A percentile compares a stretch with the other conserved stretches of the same genome.
phyloP scores from a whole-genome alignment of 2,888 invertebrate species.

The Drosophila vallismaia region DNA sequence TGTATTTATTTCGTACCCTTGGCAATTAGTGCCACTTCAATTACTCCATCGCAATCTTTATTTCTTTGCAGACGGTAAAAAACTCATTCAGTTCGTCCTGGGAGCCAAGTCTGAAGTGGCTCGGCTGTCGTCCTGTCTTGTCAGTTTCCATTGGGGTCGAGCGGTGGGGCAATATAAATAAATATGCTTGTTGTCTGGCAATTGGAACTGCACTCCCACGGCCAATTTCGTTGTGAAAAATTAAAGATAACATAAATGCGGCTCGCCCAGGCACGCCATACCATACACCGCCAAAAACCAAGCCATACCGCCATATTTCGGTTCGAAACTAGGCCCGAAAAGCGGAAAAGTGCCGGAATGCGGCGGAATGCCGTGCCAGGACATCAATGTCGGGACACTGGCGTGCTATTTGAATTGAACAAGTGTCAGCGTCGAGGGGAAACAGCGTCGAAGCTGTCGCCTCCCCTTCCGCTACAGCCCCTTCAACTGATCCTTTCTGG shows the following conservation, averaged over 20 bases:
- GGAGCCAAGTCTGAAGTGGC: conserved; percentile 15
- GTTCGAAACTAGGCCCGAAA: conserved; percentile 29
- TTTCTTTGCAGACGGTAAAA: neutral
- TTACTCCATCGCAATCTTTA: conserved; percentile 1
- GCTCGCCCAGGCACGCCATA: conserved; percentile 56
- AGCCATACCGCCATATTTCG: neutral
- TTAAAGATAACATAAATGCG: conserved; percentile 79
- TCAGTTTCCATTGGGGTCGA: conserved; percentile 39
- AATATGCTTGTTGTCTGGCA: conserved; percentile 70
- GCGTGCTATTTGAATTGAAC: conserved; percentile 79
- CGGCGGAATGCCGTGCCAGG: conserved; percentile 72
- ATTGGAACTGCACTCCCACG: conserved; percentile 74
- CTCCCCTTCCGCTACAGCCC: conserved; percentile 8
- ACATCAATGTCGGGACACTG: conserved; percentile 72
- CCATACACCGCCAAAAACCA: conserved; percentile 9
- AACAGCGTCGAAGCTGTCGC: conserved; percentile 51
- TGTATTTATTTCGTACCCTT: neutral
- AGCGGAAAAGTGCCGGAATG: conserved; percentile 24
- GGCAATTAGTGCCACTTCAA: neutral
- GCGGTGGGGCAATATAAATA: conserved; percentile 56
- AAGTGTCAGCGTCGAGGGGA: conserved; percentile 77
- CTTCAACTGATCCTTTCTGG: conserved; percentile 18
- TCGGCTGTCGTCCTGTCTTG: conserved; percentile 25
- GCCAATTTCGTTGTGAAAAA: conserved; percentile 77
- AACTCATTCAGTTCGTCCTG: conserved; percentile 2